phyloP scores from a whole-genome alignment of 2,797 vertebrate genomes.

The Tragelaphus eurycerus region DNA sequence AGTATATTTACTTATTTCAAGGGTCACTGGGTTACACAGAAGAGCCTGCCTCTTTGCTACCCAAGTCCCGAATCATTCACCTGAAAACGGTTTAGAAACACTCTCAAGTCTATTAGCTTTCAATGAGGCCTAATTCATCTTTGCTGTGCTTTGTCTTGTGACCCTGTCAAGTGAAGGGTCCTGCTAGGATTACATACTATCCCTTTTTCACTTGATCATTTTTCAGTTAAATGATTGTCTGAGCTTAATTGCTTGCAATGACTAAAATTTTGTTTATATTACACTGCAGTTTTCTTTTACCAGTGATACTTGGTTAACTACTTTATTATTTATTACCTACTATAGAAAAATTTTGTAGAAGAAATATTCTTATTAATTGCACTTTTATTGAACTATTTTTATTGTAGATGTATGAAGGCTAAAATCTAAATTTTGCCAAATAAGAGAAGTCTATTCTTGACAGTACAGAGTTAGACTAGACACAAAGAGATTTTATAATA shows the following conservation, averaged over 20 bases:
- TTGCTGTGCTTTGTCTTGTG: slow-evolving; percentile 17
- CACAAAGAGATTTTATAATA: background rate
- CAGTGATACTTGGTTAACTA: background rate
- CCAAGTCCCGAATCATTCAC: slow-evolving; percentile 1
- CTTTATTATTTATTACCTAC: background rate
- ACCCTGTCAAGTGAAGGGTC: background rate
- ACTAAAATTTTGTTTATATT: slow-evolving; percentile 52
- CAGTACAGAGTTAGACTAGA: background rate
- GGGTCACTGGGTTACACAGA: background rate
- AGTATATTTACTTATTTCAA: slow-evolving; percentile 39
- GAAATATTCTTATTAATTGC: background rate
- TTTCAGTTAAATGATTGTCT: slow-evolving; percentile 57
- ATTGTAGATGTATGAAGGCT: background rate
- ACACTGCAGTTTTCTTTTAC: slow-evolving; percentile 25
- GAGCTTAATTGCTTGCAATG: slow-evolving; percentile 8
- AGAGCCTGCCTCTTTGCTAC: background rate
- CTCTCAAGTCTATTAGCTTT: slow-evolving; percentile 5
- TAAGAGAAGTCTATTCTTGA: slow-evolving; percentile 19
- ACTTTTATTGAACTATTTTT: background rate
- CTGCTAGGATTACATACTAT: slow-evolving; percentile 19
- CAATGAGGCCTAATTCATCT: slow-evolving; percentile 18
- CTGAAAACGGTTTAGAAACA: slow-evolving; percentile 42
- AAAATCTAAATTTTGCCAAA: slow-evolving; percentile 37
- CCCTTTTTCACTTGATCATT: slow-evolving; percentile 19
- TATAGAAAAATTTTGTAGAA: background rate